A percentile compares a stretch with the other conserved stretches of the same genome.
phyloP scores from a whole-genome alignment of 2,888 invertebrate genomes.

The Eristalis arbustorum region DNA sequence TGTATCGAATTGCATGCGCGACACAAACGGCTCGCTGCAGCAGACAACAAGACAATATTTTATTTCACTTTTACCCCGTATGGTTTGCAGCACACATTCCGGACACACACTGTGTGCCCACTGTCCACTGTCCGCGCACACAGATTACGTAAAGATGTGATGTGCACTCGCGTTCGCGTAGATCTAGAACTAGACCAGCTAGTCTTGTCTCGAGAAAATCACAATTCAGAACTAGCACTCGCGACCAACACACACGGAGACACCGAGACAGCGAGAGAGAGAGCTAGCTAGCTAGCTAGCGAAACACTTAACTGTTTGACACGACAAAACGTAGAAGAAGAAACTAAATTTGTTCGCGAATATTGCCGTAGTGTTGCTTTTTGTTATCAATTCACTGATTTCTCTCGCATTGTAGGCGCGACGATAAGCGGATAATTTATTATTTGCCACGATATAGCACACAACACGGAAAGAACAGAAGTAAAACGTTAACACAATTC shows the following conservation, averaged over 20 bases:
- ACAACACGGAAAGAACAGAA: not conserved
- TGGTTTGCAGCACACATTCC: not conserved
- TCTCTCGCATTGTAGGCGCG: conserved; percentile 33
- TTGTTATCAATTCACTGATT: conserved; percentile 43
- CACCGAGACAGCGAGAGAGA: not conserved
- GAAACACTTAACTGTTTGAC: conserved; percentile 42
- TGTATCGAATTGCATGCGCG: conserved; percentile 16
- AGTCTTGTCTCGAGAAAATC: not conserved
- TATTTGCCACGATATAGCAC: conserved; percentile 3
- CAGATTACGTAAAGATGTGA: conserved; percentile 47
- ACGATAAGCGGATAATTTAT: conserved; percentile 51
- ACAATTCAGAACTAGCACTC: conserved; percentile 11
- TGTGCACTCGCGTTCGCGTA: conserved; percentile 7
- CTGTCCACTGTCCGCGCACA: not conserved
- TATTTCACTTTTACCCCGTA: not conserved
- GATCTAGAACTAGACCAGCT: conserved; percentile 62
- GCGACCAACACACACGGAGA: not conserved
- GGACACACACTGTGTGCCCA: not conserved
- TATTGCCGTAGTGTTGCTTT: conserved; percentile 16
- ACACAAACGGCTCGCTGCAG: no score
- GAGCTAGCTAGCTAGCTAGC: not conserved
- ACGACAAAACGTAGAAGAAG: conserved; percentile 17
- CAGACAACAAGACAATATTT: no score
- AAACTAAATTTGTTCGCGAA: conserved; percentile 1
- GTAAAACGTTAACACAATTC: conserved; percentile 34